Evolutionary conservation across 2,113 vertebrate genomes (phyloP).

Genomic region (Salvelinus alpinus): DNA sequence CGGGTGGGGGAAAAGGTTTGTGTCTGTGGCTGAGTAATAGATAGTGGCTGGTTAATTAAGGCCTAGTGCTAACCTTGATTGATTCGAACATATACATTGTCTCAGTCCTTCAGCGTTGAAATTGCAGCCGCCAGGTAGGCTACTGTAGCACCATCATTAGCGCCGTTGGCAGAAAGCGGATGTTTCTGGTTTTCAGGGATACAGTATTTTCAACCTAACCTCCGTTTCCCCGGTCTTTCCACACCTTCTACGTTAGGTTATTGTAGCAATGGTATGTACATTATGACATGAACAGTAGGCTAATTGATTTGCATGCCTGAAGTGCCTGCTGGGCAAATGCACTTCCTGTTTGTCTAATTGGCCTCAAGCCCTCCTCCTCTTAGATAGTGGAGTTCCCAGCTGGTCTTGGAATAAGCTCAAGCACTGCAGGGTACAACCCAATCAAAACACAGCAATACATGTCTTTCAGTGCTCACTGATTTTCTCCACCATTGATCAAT

Average conservation of each 20-base stretch:
- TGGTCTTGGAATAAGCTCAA: slow-evolving; percentile 17
- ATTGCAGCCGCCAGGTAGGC: too few species aligned
- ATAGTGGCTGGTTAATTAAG: too few species aligned
- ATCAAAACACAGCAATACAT: slow-evolving; percentile 11
- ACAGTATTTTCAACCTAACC: too few species aligned
- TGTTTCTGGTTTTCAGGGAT: too few species aligned
- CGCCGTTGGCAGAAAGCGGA: too few species aligned
- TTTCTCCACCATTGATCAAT: slow-evolving; percentile 35
- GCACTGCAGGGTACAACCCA: neutral
- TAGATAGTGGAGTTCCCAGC: slow-evolving; percentile 14
- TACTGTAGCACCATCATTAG: too few species aligned
- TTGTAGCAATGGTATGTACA: too few species aligned
- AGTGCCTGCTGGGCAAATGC: neutral
- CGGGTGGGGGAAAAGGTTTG: slow-evolving; percentile 4
- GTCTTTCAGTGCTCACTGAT: slow-evolving; percentile 39
- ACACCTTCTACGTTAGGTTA: too few species aligned
- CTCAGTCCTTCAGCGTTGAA: too few species aligned
- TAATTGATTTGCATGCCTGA: slow-evolving; percentile 28
- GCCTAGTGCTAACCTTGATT: neutral
- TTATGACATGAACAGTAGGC: neutral
- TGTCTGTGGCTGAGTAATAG: too few species aligned
- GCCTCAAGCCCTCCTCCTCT: slow-evolving; percentile 2
- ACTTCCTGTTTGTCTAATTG: slow-evolving; percentile 22
- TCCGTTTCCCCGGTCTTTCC: too few species aligned
- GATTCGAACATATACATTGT: neutral